These are phyloP conservation scores for Todus mexicanus DNA, from an alignment of 2,797 vertebrate genomes.

Conservation along the genomic window DNA sequence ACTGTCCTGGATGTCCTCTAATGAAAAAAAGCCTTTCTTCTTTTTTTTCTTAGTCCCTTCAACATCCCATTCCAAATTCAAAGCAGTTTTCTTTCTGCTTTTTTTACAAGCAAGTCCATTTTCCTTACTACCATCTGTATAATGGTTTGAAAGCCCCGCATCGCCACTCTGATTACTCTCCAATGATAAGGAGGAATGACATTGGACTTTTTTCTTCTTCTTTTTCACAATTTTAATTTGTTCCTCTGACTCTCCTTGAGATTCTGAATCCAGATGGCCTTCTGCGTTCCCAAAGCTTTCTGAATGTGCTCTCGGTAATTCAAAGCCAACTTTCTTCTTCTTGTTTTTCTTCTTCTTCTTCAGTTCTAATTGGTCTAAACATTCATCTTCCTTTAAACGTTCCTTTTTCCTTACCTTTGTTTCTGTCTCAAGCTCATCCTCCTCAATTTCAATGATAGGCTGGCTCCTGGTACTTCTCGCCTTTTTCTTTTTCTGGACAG, in stretches of 20 bases:
- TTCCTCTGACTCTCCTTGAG: background rate
- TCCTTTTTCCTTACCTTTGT: background rate
- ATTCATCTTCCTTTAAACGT: background rate
- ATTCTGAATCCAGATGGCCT: background rate
- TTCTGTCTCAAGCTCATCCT: background rate
- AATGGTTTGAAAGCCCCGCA: background rate
- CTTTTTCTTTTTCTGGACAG: slow-evolving; percentile 50
- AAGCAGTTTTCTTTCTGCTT: background rate
- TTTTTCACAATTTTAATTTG: slow-evolving; percentile 12
- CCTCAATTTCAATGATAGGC: background rate
- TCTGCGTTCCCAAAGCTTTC: background rate
- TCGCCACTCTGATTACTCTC: background rate
- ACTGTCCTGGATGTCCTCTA: background rate
- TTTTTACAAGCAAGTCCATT: background rate
- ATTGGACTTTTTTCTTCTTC: background rate
- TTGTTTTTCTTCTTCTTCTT: slow-evolving; percentile 17
- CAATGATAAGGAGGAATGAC: background rate
- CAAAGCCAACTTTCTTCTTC: background rate
- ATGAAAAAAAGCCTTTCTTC: background rate
- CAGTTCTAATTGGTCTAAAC: background rate
- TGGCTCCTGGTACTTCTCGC: background rate
- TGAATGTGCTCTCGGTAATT: background rate
- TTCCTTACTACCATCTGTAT: background rate
- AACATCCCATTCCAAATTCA: background rate
- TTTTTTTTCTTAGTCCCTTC: background rate